A percentile compares a stretch with the other conserved stretches of the same genome.
phyloP scores from a whole-genome alignment of 2,888 invertebrate genomes.

The Escarpia spicata region DNA sequence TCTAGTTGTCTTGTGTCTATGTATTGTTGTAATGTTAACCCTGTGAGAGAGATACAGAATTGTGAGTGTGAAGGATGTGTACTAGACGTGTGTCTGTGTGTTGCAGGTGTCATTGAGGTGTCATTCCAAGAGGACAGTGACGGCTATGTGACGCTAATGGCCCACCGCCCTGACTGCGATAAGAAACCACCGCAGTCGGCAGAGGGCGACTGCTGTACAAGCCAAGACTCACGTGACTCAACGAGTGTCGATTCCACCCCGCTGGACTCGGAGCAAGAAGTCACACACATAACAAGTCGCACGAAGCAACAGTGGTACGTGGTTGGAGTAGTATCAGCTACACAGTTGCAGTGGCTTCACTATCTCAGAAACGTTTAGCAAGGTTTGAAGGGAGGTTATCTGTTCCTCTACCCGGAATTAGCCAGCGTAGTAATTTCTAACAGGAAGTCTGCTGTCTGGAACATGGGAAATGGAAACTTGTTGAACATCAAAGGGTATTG shows the following conservation, averaged over 20 bases:
- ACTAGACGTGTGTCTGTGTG: neutral
- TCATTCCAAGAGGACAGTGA: constrained; percentile 67
- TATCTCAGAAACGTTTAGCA: no score
- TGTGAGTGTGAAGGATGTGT: neutral
- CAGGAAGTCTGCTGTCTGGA: no score
- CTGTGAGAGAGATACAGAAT: neutral
- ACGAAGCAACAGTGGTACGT: neutral
- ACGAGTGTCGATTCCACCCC: neutral
- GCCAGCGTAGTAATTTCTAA: no score
- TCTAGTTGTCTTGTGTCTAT: neutral
- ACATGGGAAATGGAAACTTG: no score
- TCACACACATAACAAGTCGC: neutral
- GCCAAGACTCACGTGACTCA: neutral
- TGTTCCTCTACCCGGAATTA: no score
- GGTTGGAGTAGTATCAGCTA: neutral
- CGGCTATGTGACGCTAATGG: constrained; percentile 68
- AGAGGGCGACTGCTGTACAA: neutral
- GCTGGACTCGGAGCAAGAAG: constrained; percentile 6
- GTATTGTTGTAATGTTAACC: neutral
- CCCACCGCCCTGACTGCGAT: constrained; percentile 58
- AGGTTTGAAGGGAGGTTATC: no score
- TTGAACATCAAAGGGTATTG: no score
- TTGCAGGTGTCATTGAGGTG: constrained; percentile 65
- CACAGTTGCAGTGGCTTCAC: no score
- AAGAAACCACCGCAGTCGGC: neutral